Base-by-base conservation (phyloP, 2,888 invertebrate genomes). In the Tenthredo amoena region DNA sequence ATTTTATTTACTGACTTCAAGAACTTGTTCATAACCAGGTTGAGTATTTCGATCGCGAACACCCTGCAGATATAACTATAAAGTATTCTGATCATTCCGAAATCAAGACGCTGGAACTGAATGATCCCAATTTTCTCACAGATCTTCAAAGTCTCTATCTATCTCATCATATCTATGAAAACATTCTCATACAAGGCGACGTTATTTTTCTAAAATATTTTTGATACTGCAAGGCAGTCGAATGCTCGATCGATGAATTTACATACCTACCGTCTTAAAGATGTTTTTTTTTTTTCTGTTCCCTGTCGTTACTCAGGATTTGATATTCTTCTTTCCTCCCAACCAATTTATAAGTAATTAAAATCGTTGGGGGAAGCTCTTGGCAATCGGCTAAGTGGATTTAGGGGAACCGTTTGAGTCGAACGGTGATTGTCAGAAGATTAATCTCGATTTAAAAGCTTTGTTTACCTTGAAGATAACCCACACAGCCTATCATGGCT, bases 391-490 rank as follows among this genome's bases (percentile, higher is more conserved):
- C 77, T 50, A 31, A 77, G 81, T 62, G 81, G 62, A 62, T 65
- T 81, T 40, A 6, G 62, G 62, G 81, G 31, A 65, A 81, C 37
- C 77, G 77, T 77, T 77, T 62, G 12, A 18, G 62, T 65, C 62
- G 58, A 62, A 65, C 81, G 81, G 26, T 62, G 81, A 81, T 81
- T 65, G 37, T 81, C 40, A 65, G 62, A 40, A 81, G 62, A 81
- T 81, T 62, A 81, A 81, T 81, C 43, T 62, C 62, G 62, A 81
- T 81, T 81, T 81, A 37, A 65, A 65, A 40, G 81, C 81, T 81
- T 62, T 81, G 62, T 81, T 62, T 81, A 12, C 81, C 62, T 81
- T 21, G 62, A 62, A 18, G 65, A 81, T 65, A 55, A 31, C 55
- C 31, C 55, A 55, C 40, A n/a, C n/a, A 62, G 81, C n/a, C 43